Percentiles rank a stretch among this genome's conserved stretches.
Evolutionary conservation across 92 coral and sea anemone species (phyloP).

Genomic region (Plumapathes pennacea): DNA sequence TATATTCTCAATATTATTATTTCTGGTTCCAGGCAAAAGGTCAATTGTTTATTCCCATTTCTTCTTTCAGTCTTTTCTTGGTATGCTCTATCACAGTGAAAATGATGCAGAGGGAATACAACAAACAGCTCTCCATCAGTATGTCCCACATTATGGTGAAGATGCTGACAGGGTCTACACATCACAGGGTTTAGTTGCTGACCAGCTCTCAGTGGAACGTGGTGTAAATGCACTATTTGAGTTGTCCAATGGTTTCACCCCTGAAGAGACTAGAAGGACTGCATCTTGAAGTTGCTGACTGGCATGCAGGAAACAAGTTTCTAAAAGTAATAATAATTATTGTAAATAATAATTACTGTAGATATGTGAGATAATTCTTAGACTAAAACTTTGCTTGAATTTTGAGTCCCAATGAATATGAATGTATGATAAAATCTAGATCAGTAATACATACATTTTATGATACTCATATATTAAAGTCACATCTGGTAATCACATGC

Average conservation of each 20-base stretch:
- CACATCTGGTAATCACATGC: conserved; percentile 11
- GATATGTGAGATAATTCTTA: too few relatives aligned
- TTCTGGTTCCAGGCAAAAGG: neutral
- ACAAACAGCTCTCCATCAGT: conserved; percentile 37
- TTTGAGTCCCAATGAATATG: too few relatives aligned
- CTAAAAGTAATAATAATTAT: conserved; percentile 30
- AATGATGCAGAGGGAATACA: conserved; percentile 66
- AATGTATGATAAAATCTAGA: too few relatives aligned
- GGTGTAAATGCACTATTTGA: conserved; percentile 53
- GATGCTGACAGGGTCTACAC: conserved; percentile 36
- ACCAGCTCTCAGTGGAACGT: conserved; percentile 61
- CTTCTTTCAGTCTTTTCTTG: conserved; percentile 49
- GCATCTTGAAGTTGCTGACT: conserved; percentile 59
- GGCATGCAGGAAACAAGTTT: conserved; percentile 64
- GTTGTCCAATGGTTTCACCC: conserved; percentile 55
- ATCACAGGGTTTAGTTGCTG: conserved; percentile 57
- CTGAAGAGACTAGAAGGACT: conserved; percentile 48
- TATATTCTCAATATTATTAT: neutral
- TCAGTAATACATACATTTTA: too few relatives aligned
- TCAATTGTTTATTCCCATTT: neutral
- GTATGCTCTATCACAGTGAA: conserved; percentile 50
- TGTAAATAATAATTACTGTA: too few relatives aligned
- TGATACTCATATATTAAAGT: conserved; percentile 24
- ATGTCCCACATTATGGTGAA: conserved; percentile 37
- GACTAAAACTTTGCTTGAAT: too few relatives aligned